These are phyloP conservation scores for Perca schrenkii DNA, from an alignment of 2,113 vertebrate species.

Conservation along the genomic window DNA sequence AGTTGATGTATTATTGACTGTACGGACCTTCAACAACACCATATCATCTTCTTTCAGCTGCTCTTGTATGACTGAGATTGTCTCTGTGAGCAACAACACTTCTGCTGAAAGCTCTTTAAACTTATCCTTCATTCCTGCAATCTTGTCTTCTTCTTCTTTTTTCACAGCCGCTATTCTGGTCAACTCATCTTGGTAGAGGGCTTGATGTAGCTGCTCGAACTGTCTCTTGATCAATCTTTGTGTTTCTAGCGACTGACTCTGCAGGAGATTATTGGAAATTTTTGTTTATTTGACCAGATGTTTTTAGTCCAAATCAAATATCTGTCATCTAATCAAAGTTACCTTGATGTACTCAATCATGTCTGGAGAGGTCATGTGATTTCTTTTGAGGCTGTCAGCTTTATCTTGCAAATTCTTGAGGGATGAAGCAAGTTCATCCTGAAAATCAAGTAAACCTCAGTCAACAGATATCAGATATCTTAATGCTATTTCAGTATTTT, in stretches of 20 bases:
- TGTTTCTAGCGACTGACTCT: slow-evolving; percentile 72
- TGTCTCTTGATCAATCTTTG: slow-evolving; percentile 75
- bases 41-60: slow-evolving; percentile 73
- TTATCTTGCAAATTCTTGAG: slow-evolving; percentile 74
- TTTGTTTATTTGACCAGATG: neutral
- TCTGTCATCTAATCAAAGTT: slow-evolving; percentile 1
- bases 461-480: slow-evolving; percentile 14
- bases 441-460: slow-evolving; percentile 22
- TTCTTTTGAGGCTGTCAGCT: slow-evolving; percentile 57
- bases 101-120: slow-evolving; percentile 61
- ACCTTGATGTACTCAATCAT: slow-evolving; percentile 78
- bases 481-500: neutral
- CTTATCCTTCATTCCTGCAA: slow-evolving; percentile 62
- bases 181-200: slow-evolving; percentile 75
- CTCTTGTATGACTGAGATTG: slow-evolving; percentile 64
- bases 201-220: slow-evolving; percentile 79
- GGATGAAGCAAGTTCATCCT: slow-evolving; percentile 73
- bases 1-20: neutral
- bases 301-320: neutral
- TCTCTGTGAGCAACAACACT: slow-evolving; percentile 65
- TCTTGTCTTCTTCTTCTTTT: slow-evolving; percentile 76
- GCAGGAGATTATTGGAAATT: neutral
- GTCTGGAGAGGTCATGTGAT: slow-evolving; percentile 48
- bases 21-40: slow-evolving; percentile 73
- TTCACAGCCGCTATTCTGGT: slow-evolving; percentile 73